Evolutionary conservation across 1,140 invertebrate genomes (phyloP).

Genomic region (Odontomachus brunneus): DNA sequence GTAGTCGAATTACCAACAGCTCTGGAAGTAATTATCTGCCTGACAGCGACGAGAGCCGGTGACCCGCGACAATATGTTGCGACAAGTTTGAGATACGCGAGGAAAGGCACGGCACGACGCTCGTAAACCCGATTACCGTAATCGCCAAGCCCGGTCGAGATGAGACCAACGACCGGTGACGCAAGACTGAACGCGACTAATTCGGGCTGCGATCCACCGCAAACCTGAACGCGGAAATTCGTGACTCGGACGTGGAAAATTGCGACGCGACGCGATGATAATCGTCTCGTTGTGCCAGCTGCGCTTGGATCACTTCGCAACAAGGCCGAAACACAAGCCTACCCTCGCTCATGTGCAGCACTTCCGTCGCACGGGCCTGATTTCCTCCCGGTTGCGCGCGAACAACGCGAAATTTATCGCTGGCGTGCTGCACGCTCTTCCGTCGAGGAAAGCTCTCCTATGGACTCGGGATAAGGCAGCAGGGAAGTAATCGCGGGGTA

Average conservation of each 20-base stretch:
- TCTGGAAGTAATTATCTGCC: slow-evolving; percentile 6
- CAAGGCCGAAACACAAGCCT: slow-evolving; percentile 3
- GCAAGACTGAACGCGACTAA: no score
- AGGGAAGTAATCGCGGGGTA: background rate
- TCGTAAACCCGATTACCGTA: no score
- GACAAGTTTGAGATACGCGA: no score
- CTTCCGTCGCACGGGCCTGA: background rate
- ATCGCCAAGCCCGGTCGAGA: no score
- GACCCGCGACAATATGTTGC: background rate
- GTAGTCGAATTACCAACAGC: slow-evolving; percentile 21
- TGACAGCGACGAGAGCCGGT: background rate
- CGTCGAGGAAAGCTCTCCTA: background rate
- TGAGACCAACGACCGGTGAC: no score
- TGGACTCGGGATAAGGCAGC: slow-evolving; percentile 27
- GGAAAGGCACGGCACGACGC: no score
- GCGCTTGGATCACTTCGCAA: no score
- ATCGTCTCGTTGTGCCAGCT: no score
- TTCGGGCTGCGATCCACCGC: no score
- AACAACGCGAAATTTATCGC: slow-evolving; percentile 30
- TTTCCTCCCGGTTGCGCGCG: background rate
- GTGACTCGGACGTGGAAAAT: no score
- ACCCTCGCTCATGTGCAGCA: background rate
- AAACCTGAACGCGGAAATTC: no score
- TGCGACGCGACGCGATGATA: no score
- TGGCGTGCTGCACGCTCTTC: slow-evolving; percentile 35